phyloP scores from a whole-genome alignment of 2,888 invertebrate genomes.

The Cephus runcator region DNA sequence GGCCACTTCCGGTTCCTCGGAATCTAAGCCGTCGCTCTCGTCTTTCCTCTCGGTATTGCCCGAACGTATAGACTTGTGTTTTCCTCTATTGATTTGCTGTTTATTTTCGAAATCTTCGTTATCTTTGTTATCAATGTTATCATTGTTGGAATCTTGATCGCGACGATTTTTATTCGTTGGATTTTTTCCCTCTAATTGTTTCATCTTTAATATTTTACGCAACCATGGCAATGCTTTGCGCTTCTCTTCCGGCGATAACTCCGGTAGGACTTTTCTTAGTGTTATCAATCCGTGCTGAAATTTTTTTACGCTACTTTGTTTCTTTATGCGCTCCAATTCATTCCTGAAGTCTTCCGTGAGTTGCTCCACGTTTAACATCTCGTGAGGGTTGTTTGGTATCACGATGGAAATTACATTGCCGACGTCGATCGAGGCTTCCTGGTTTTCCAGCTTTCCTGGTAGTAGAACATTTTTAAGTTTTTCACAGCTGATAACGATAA shows the following conservation, averaged over 20 bases:
- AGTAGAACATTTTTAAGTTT: neutral
- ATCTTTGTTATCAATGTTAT: neutral
- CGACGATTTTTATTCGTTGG: neutral
- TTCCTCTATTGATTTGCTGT: neutral
- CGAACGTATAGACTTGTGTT: neutral
- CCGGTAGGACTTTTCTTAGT: conserved; percentile 25
- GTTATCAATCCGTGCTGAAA: conserved; percentile 29
- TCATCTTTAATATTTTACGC: conserved; percentile 12
- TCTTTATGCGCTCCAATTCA: conserved; percentile 28
- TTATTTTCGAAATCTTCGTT: neutral
- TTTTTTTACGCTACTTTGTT: conserved; percentile 27
- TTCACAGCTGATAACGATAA: neutral
- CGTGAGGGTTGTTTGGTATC: conserved; percentile 30
- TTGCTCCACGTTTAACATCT: conserved; percentile 32
- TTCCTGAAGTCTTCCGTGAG: conserved; percentile 28
- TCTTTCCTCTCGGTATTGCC: neutral
- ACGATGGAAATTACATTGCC: conserved; percentile 34
- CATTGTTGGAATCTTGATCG: neutral
- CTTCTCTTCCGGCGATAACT: conserved; percentile 28
- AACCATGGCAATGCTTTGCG: conserved; percentile 23
- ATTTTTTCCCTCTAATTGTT: neutral
- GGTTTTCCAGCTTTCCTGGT: neutral
- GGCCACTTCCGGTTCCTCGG: neutral
- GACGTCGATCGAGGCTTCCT: conserved; percentile 25
- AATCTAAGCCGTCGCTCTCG: neutral